Evolutionary conservation across 2,888 invertebrate genomes (phyloP).

Genomic region (Tiliacea citrago): DNA sequence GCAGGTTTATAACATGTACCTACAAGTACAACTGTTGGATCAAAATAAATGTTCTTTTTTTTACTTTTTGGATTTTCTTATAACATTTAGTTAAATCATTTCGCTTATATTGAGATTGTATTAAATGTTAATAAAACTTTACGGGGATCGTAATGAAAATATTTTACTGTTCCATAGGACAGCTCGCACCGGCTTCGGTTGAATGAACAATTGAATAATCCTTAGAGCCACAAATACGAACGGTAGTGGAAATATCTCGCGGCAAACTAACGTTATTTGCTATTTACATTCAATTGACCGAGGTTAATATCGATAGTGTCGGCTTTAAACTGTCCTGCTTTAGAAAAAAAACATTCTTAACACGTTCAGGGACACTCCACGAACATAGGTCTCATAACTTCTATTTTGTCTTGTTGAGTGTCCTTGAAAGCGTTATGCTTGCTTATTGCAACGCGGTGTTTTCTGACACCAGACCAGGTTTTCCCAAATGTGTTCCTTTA

Average conservation of each 20-base stretch:
- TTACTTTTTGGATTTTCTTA: not conserved
- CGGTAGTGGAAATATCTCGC: not conserved
- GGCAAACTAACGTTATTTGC: not conserved
- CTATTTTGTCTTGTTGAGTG: too few species aligned
- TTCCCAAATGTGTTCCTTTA: not conserved
- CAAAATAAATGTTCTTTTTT: too few species aligned
- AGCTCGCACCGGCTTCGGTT: not conserved
- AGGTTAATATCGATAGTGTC: not conserved
- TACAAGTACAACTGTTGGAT: too few species aligned
- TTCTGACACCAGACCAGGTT: not conserved
- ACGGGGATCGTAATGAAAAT: not conserved
- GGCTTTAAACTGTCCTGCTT: not conserved
- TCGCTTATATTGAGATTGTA: not conserved
- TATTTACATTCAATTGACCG: constrained; percentile 1
- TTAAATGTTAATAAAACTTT: not conserved
- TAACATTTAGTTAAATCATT: not conserved
- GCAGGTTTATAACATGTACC: too few species aligned
- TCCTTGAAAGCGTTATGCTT: not conserved
- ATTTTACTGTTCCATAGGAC: not conserved
- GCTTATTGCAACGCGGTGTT: not conserved
- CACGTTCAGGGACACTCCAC: too few species aligned
- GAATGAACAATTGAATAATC: not conserved
- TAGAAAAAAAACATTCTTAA: not conserved
- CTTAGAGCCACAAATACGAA: not conserved
- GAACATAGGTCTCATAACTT: too few species aligned